Evolutionary conservation across 2,888 invertebrate species (phyloP).

Genomic region (Spisula subtruncata): DNA sequence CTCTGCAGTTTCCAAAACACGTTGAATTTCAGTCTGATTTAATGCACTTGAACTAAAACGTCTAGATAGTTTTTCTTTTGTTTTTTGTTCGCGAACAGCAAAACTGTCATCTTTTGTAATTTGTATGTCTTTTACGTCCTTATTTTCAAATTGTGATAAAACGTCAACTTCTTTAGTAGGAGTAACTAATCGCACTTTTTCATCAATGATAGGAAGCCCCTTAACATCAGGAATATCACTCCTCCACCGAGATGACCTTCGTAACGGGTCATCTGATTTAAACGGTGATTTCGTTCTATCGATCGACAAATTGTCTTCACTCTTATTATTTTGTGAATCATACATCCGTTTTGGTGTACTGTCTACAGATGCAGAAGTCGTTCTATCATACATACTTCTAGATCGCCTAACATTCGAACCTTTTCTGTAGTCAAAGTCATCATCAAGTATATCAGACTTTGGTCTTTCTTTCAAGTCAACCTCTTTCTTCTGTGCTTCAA

Average conservation of each 20-base stretch:
- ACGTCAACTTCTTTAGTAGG: slow-evolving; percentile 64
- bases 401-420: slow-evolving; percentile 71
- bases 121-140: slow-evolving; percentile 46
- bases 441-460: slow-evolving; percentile 70
- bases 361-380: slow-evolving; percentile 27
- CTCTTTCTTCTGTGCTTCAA: slow-evolving; percentile 70
- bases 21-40: slow-evolving; percentile 75
- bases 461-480: slow-evolving; percentile 68
- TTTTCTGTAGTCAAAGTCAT: slow-evolving; percentile 66
- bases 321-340: slow-evolving; percentile 69
- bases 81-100: slow-evolving; percentile 60
- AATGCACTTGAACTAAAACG: slow-evolving; percentile 74
- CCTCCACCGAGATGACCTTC: slow-evolving; percentile 75
- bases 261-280: slow-evolving; percentile 55
- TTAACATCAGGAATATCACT: slow-evolving; percentile 69
- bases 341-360: slow-evolving; percentile 52
- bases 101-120: slow-evolving; percentile 63
- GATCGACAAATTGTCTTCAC: slow-evolving; percentile 64
- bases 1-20: slow-evolving; percentile 66
- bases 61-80: slow-evolving; percentile 67
- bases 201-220: slow-evolving; percentile 80
- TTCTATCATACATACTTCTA: slow-evolving; percentile 75
- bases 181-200: slow-evolving; percentile 74
- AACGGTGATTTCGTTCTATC: slow-evolving; percentile 59
- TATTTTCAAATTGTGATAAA: slow-evolving; percentile 53